phyloP scores from a whole-genome alignment of 2,888 invertebrate species.

The Rhagophthalmus giganteus region DNA sequence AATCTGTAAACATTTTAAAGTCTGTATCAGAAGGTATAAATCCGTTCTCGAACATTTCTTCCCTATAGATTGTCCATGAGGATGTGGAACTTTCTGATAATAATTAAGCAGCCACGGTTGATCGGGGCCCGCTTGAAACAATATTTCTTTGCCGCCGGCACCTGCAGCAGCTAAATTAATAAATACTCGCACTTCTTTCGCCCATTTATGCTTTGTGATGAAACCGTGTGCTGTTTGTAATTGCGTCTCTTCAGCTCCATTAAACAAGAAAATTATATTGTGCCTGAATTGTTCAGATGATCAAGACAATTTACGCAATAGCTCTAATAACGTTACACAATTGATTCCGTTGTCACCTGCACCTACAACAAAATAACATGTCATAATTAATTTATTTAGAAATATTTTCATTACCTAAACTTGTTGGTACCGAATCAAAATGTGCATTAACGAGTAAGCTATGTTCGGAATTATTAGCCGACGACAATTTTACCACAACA shows the following conservation, averaged over 20 bases:
- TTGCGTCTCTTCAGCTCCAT: slow-evolving; percentile 74
- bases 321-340: slow-evolving; percentile 70
- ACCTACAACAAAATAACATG: slow-evolving; percentile 55
- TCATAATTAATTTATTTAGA: neutral
- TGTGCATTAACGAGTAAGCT: slow-evolving; percentile 88
- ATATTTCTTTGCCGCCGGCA: slow-evolving; percentile 84
- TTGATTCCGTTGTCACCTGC: slow-evolving; percentile 88
- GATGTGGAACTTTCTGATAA: slow-evolving; percentile 61
- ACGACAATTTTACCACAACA: slow-evolving; percentile 73
- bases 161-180: slow-evolving; percentile 93
- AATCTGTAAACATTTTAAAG: slow-evolving; percentile 76
- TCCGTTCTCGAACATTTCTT: slow-evolving; percentile 70
- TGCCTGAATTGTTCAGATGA: slow-evolving; percentile 56
- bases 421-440: slow-evolving; percentile 85
- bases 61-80: slow-evolving; percentile 61
- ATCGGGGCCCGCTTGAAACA: slow-evolving; percentile 86
- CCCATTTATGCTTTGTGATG: slow-evolving; percentile 73
- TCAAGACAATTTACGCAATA: slow-evolving; percentile 61
- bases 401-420: slow-evolving; percentile 65
- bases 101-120: slow-evolving; percentile 68
- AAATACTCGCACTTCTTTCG: slow-evolving; percentile 73
- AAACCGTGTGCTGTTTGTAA: slow-evolving; percentile 67
- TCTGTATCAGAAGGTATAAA: slow-evolving; percentile 79
- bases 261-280: slow-evolving; percentile 70
- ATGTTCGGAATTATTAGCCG: slow-evolving; percentile 55